Base-by-base conservation (phyloP, 2,888 invertebrate species). In the Microctonus aethiopoides region DNA sequence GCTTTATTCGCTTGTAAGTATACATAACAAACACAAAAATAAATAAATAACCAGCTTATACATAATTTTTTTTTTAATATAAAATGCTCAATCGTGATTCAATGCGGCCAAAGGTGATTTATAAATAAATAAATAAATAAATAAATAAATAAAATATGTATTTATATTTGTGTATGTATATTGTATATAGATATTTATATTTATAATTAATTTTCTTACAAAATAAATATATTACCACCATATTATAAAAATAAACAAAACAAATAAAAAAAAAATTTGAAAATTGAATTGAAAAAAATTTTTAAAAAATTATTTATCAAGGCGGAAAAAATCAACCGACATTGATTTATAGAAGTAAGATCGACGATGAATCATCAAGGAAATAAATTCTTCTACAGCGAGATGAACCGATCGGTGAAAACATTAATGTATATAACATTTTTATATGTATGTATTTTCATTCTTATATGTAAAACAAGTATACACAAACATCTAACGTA, bases 281-380 rank as follows among this genome's bases (percentile, higher is more conserved):
- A 52, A 24, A 61, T 26, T 39, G 39, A 20, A 13, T 22, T 11
- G 16, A 34, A 52, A 52, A 54, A 64, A 52, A 52, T 39, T n/a
- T 39, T 39, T 39, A 13, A 2, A 36, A 13, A 2, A 36, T 11
- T 11, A 41, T 0, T 4, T 41, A 16, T 16, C 13, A 13, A 41
- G 6, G 16, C 3, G 5, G 24, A 52, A 54, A 26, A 54, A 54
- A 24, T 54, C 26, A n/a, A 20, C 13, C 24, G 26, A 62, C 29
- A 51, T 29, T 51, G 51, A 46, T 51, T 62, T 29, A 62, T 46
- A 41, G 39, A 41, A 51, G 46, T 46, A 16, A 51, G 46, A 62
- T 61, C 54, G 36, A 67, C 32, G 56, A 62, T 68, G 62, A 68
- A 62, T 68, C 63, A 68, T 63, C 63, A 46, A 56, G 68, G 57